These are phyloP conservation scores for Sinelater perroti DNA, from an alignment of 2,888 invertebrate species.

Conservation along the genomic window DNA sequence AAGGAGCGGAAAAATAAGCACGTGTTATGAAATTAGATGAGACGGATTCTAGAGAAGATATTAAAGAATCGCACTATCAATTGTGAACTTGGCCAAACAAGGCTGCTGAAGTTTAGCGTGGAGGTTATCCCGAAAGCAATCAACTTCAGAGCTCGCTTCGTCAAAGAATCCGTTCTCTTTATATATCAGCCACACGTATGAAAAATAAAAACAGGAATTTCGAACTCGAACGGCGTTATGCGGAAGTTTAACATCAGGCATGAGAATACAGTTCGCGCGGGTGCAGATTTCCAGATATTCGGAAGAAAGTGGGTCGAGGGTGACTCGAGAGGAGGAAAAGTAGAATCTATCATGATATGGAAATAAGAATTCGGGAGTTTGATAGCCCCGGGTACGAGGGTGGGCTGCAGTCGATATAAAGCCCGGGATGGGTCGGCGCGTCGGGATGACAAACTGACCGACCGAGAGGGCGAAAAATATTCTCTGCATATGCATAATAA, in stretches of 20 bases:
- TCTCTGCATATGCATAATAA: constrained; percentile 39
- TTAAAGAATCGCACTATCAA: constrained; percentile 9
- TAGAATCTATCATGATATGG: constrained; percentile 58
- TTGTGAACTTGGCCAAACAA: constrained; percentile 5
- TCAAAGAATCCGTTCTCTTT: constrained; percentile 34
- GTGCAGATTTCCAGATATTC: constrained; percentile 38
- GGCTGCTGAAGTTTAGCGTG: constrained; percentile 15
- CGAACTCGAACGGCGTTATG: constrained; percentile 36
- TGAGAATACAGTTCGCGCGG: constrained; percentile 39
- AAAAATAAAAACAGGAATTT: constrained; percentile 37
- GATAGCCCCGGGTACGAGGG: constrained; percentile 47
- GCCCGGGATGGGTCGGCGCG: constrained; percentile 21
- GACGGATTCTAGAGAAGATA: neutral
- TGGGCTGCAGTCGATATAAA: constrained; percentile 35
- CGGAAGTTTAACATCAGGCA: constrained; percentile 41
- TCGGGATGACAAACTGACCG: constrained; percentile 39
- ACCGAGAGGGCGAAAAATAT: constrained; percentile 30
- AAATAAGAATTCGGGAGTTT: constrained; percentile 56
- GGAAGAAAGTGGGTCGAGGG: constrained; percentile 42
- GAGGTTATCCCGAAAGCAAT: constrained; percentile 25
- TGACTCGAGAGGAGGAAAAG: constrained; percentile 45
- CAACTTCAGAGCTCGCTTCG: constrained; percentile 28
- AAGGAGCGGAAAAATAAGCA: neutral
- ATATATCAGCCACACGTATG: constrained; percentile 34
- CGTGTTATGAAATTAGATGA: neutral